Percentiles rank a stretch among this genome's conserved stretches.
phyloP scores from a whole-genome alignment of 1,140 invertebrate genomes.

The Pollicipes pollicipes region DNA sequence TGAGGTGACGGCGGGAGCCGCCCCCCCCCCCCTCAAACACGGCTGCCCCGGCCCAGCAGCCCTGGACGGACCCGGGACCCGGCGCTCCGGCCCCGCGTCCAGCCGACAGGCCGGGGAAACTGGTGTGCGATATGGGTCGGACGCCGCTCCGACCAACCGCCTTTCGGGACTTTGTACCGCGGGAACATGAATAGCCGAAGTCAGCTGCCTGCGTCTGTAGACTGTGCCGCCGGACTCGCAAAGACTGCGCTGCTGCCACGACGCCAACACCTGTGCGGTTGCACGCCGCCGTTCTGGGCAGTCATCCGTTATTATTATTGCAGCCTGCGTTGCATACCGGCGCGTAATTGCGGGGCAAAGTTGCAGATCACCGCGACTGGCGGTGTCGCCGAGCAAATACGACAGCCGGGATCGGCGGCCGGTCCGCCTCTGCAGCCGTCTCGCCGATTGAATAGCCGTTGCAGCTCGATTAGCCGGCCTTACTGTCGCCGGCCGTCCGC shows the following conservation, averaged over 20 bases:
- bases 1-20: background rate
- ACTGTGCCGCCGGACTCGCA: background rate
- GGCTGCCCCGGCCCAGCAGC: no score
- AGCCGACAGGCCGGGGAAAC: no score
- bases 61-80: no score
- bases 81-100: no score
- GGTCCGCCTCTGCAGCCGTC: no score
- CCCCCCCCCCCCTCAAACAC: background rate
- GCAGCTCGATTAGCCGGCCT: background rate
- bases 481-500: background rate
- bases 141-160: no score
- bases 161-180: no score
- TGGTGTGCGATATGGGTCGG: no score
- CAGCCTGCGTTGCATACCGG: background rate
- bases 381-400: background rate
- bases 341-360: background rate
- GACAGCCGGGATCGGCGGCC: no score
- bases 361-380: background rate
- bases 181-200: no score
- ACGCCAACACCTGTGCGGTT: background rate
- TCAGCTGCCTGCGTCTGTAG: background rate
- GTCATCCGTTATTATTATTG: background rate
- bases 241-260: background rate
- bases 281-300: background rate
- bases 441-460: no score